Base-by-base conservation (phyloP, 1,140 invertebrate species). In the Eubasilissa regina region DNA sequence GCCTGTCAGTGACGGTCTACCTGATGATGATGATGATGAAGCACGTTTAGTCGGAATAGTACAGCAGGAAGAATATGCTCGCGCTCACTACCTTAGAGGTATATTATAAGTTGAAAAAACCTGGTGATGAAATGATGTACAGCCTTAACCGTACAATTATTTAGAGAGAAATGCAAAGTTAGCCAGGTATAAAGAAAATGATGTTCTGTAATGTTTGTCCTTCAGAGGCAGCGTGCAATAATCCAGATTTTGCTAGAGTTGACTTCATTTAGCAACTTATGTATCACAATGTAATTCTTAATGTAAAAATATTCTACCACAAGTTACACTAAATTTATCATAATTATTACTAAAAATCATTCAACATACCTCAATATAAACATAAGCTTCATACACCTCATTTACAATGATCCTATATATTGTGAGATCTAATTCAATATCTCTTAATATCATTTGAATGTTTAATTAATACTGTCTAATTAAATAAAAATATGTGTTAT, bases 361-460 rank as follows among this genome's bases (percentile, higher is more conserved):
- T 64, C 81, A 82, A 79, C 77, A 51, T 79, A 77, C 77, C 21
- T 79, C 73, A 73, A 79, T 80, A 82, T 82, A 79, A 82, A 82
- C 70, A 82, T 78, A 82, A 82, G 78, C 70, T 77, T 75, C 47
- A 77, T 73, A 77, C 55, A 55, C 64, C 68, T 80, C 78, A 82
- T 82, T 77, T 82, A 82, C 81, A 82, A 82, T 80, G 81, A 82
- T 82, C 75, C 70, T 78, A 80, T 74, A 78, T 79, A 77, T 80
- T 75, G 58, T 82, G 81, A 82, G 81, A 82, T 82, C 81, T 82
- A 80, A 82, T 76, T 78, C 78, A 82, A 82, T 82, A 82, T 82
- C 81, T 82, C 81, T 82, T 82, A 82, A 82, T 82, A 82, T 82
- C 81, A 78, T 78, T 82, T 82, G 81, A 82, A 82, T 82, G 81